Percentiles rank a stretch among this genome's conserved stretches.
These are phyloP conservation scores for Brachyrhaphis roseni DNA, from an alignment of 2,797 vertebrate genomes.

Conservation along the genomic window DNA sequence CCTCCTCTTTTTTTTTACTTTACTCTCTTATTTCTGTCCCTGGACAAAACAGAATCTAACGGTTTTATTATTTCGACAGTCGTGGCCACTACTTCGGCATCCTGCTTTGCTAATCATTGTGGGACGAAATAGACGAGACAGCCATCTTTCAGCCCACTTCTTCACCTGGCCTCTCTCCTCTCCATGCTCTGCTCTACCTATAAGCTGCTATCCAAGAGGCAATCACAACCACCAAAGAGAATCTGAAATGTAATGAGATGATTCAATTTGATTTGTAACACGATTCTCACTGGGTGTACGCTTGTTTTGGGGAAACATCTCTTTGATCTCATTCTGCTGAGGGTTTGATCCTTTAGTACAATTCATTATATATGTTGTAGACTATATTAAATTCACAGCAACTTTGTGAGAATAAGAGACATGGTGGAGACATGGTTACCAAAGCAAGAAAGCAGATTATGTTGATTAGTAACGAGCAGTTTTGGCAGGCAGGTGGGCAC, in stretches of 20 bases:
- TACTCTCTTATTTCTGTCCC: background rate
- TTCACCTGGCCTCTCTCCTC: background rate
- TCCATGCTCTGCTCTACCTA: background rate
- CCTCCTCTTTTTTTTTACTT: background rate
- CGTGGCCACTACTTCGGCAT: no score
- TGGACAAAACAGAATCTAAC: background rate
- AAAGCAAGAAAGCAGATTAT: background rate
- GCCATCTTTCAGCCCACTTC: background rate
- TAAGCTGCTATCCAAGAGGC: background rate
- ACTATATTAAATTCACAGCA: background rate
- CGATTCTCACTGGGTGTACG: background rate
- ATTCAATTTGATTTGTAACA: constrained; percentile 1
- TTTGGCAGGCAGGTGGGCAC: background rate
- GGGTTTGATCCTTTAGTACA: background rate
- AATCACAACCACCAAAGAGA: background rate
- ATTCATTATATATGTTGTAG: background rate
- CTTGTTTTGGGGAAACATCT: background rate
- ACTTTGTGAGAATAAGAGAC: background rate
- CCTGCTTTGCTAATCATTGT: background rate
- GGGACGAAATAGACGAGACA: background rate
- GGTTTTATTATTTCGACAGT: background rate
- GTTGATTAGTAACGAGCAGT: background rate
- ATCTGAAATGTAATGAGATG: background rate
- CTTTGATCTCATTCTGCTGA: constrained; percentile 1
- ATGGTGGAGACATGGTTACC: background rate